These are phyloP conservation scores for Adineta ricciae DNA, from an alignment of 2,888 invertebrate genomes.

Conservation along the genomic window DNA sequence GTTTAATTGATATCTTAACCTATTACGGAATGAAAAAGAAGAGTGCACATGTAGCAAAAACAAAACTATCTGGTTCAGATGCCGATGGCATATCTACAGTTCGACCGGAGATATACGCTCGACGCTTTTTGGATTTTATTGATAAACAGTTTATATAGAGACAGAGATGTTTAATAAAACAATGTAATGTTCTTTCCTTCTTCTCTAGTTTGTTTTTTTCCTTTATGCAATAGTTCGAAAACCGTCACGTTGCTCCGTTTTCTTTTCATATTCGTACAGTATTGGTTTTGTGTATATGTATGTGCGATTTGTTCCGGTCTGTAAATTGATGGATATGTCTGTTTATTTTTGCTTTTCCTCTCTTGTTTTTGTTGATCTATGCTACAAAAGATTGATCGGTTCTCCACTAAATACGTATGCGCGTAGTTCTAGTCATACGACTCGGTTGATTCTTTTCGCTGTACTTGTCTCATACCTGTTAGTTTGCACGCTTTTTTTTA, in stretches of 20 bases:
- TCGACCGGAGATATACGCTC: constrained; percentile 96
- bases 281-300: neutral
- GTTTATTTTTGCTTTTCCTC: neutral
- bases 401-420: neutral
- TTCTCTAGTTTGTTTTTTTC: neutral
- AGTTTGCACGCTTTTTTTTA: neutral
- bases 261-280: neutral
- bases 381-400: neutral
- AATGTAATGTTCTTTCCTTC: neutral
- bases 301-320: neutral
- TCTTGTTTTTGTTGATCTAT: neutral
- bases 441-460: neutral
- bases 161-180: neutral
- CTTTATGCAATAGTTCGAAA: neutral
- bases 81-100: constrained; percentile 92
- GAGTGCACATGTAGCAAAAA: constrained; percentile 97
- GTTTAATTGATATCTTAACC: constrained; percentile 91
- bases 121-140: constrained; percentile 82
- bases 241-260: neutral
- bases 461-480: neutral
- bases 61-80: constrained; percentile 95
- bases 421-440: neutral
- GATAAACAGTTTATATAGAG: constrained; percentile 19
- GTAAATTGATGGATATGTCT: neutral
- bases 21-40: constrained; percentile 90